Base-by-base conservation (phyloP, 37 sponge, comb jelly and placozoan species). In the Petrosia ficiformis region DNA sequence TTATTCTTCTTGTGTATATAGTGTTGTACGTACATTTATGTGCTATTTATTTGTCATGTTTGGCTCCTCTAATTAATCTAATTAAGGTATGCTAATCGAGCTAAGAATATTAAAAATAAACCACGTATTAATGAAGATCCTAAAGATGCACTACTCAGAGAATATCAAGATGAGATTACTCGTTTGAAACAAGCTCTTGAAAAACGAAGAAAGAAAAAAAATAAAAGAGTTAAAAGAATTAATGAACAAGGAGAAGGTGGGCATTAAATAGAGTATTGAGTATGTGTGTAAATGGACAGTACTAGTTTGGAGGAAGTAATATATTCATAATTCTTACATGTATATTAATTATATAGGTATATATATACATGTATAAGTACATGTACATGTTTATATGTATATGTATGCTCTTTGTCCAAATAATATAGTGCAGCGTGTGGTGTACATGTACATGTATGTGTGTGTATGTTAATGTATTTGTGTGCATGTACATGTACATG, bases 41-140 rank as follows among this genome's bases (percentile, higher is more conserved):
- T n/a, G n/a, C n/a, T n/a, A n/a, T n/a, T n/a, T n/a, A n/a, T n/a
- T n/a, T n/a, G n/a, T n/a, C n/a, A n/a, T n/a, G n/a, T n/a, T n/a
- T n/a, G n/a, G n/a, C n/a, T n/a, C n/a, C n/a, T n/a, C n/a, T n/a
- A n/a, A n/a, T n/a, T n/a, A n/a, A n/a, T n/a, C n/a, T n/a, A n/a
- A n/a, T 48, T 1, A n/a, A 92, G 95, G 39, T 98, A 95, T 79
- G 99, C 99, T 16, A 93, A 95, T 65, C 78, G 99, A 65, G 99
- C 99, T 1, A 98, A 98, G 85, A 90, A 90, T 72, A 98, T 98
- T 71, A 98, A 95, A 82, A 98, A 98, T 87, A 95, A 92, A 42
- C 99, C 99, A 33, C 80, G 76, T 57, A 98, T 98, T 64, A 98
- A 98, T 52, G 99, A 98, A 56, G 99, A 98, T 58, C 99, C 99